phyloP scores from a whole-genome alignment of 2,888 invertebrate genomes.

The Coelinius sp. region DNA sequence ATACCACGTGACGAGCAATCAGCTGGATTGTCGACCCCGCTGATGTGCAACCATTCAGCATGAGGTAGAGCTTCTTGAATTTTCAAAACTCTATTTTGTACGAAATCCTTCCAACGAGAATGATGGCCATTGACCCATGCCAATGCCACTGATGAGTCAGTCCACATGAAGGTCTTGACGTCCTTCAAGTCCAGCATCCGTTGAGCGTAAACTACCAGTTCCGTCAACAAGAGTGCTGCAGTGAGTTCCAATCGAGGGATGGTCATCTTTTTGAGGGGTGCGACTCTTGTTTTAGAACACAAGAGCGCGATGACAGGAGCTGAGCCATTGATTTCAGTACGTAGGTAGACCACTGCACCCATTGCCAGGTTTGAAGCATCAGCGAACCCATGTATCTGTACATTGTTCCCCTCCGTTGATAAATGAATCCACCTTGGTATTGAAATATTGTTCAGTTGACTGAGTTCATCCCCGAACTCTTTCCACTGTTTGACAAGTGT shows the following conservation, averaged over 20 bases:
- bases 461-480: neutral
- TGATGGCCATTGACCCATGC: neutral
- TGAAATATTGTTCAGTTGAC: neutral
- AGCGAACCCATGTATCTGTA: neutral
- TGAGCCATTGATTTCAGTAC: neutral
- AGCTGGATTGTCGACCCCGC: slow-evolving; percentile 39
- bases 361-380: neutral
- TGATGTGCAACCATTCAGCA: slow-evolving; percentile 27
- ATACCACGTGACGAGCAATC: neutral
- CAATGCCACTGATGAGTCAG: neutral
- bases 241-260: slow-evolving; percentile 52
- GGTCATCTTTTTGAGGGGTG: slow-evolving; percentile 46
- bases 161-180: neutral
- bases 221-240: slow-evolving; percentile 42
- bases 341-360: neutral
- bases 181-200: neutral
- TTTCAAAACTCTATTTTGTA: slow-evolving; percentile 39
- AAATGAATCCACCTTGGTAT: slow-evolving; percentile 40
- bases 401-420: neutral
- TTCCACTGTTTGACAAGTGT: neutral
- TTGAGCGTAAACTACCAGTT: neutral
- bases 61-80: slow-evolving; percentile 39
- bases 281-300: slow-evolving; percentile 40
- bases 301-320: neutral
- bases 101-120: slow-evolving; percentile 22